Evolutionary conservation across 2,888 invertebrate genomes (phyloP).

Genomic region (Trissonchulus latispiculum): DNA sequence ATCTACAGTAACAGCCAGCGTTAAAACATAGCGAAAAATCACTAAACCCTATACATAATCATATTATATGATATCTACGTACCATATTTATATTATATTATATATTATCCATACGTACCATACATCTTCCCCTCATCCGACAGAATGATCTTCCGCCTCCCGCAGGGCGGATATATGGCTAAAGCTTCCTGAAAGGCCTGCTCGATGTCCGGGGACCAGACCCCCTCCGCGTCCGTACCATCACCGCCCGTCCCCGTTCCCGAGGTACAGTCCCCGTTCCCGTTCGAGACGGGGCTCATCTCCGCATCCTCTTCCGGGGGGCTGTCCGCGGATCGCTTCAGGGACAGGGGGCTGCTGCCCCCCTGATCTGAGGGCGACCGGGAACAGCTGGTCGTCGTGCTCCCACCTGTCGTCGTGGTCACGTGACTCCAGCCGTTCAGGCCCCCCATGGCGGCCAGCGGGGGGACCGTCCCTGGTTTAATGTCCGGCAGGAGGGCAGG

Average conservation of each 20-base stretch:
- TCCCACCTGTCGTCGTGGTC: too few relatives aligned
- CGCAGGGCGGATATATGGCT: constrained; percentile 98
- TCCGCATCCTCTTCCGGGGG: background rate
- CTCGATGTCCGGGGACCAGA: constrained; percentile 99
- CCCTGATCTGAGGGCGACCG: background rate
- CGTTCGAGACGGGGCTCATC: background rate
- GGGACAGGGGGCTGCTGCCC: background rate
- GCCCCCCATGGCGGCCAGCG: background rate
- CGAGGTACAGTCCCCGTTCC: background rate
- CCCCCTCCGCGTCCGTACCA: constrained; percentile 82
- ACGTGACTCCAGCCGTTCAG: background rate
- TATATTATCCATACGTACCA: constrained; percentile 63
- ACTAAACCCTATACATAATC: too few relatives aligned
- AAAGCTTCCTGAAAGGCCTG: constrained; percentile 99
- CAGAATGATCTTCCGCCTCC: constrained; percentile 95
- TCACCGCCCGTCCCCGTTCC: background rate
- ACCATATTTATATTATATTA: too few relatives aligned
- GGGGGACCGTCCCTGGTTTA: background rate
- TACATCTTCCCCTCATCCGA: constrained; percentile 99
- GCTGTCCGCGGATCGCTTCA: background rate
- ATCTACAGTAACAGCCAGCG: too few relatives aligned
- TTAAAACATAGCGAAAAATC: too few relatives aligned
- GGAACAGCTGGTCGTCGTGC: background rate
- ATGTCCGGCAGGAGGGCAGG: background rate
- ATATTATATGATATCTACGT: too few relatives aligned